phyloP scores from a whole-genome alignment of 2,888 invertebrate genomes.

The Antheraea assamensis region DNA sequence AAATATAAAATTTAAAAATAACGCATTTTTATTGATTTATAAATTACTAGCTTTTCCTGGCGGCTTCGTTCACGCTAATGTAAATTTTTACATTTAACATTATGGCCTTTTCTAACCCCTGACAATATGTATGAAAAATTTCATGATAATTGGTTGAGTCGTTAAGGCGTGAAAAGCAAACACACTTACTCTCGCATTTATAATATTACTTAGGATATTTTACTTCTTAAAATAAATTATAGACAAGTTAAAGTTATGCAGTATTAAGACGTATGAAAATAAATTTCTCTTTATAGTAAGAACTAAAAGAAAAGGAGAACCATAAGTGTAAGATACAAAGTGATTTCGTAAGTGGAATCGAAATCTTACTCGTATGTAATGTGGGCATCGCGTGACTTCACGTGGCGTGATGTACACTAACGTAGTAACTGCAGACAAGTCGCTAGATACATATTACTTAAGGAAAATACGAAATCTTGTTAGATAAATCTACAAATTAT shows the following conservation, averaged over 20 bases:
- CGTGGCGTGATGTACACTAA: constrained; percentile 50
- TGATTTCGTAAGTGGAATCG: constrained; percentile 77
- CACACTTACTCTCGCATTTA: no score
- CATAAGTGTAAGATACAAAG: constrained; percentile 59
- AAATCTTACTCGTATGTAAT: constrained; percentile 72
- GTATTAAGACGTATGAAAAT: background rate
- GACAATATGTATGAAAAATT: no score
- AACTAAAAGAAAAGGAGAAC: constrained; percentile 3
- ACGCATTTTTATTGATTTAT: no score
- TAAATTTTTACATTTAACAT: no score
- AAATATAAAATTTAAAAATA: no score
- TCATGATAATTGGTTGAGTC: no score
- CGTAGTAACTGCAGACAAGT: constrained; percentile 54
- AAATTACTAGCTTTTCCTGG: no score
- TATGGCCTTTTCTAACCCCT: no score
- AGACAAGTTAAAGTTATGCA: background rate
- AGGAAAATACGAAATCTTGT: background rate
- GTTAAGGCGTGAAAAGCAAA: no score
- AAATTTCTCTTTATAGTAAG: background rate
- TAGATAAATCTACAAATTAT: background rate
- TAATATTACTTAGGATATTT: background rate
- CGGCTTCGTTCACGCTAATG: no score
- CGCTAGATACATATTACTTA: constrained; percentile 37
- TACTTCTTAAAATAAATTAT: background rate
- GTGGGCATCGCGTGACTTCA: constrained; percentile 71